phyloP scores from a whole-genome alignment of 2,797 vertebrate genomes.

The Falco naumanni region DNA sequence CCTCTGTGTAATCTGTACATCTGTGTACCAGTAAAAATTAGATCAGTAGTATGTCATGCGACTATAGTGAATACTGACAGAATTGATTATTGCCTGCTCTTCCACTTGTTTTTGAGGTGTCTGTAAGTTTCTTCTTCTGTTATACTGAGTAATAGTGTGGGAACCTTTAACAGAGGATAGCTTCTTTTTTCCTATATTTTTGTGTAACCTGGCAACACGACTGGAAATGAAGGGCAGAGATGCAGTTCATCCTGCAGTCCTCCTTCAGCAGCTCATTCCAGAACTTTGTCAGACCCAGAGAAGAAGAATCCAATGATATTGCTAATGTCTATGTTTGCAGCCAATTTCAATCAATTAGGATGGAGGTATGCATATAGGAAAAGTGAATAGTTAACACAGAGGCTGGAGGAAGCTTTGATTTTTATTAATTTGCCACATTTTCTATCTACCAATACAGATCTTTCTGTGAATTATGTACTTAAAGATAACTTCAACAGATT shows the following conservation, averaged over 20 bases:
- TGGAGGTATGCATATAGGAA: accelerated
- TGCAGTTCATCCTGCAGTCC: background rate
- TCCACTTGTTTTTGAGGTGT: background rate
- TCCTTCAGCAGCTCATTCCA: background rate
- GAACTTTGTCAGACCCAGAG: background rate
- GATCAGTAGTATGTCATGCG: background rate
- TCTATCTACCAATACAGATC: background rate
- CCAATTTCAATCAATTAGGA: background rate
- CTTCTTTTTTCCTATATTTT: background rate
- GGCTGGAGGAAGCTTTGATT: background rate
- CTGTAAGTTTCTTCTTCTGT: accelerated
- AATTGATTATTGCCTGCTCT: background rate
- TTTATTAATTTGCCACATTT: background rate
- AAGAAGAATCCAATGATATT: background rate
- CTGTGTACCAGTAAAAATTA: background rate
- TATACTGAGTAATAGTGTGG: background rate
- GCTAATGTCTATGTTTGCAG: background rate
- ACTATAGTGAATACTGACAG: background rate
- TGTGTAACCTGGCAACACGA: background rate
- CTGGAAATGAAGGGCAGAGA: background rate
- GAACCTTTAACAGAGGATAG: background rate
- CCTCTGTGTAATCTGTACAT: background rate
- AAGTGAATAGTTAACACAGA: background rate
- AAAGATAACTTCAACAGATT: background rate
- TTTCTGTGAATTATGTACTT: background rate